These are phyloP conservation scores for Jacana jacana DNA, from an alignment of 2,113 vertebrate species.

Conservation along the genomic window DNA sequence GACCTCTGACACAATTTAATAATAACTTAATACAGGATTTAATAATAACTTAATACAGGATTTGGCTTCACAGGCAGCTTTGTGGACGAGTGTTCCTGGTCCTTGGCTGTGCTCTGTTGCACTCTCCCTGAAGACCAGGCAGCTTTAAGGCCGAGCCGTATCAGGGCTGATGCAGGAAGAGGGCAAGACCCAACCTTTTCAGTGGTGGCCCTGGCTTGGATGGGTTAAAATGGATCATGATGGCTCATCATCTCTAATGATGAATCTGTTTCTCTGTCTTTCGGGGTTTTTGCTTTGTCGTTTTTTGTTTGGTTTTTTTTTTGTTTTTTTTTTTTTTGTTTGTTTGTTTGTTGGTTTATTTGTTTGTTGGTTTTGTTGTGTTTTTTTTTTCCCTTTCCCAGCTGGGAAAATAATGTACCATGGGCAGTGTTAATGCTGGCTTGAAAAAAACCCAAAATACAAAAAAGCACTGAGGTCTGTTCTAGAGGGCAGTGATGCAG, in stretches of 20 bases:
- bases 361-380: not conserved
- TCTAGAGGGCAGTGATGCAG: not conserved
- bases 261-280: not conserved
- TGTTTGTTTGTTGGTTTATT: not conserved
- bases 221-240: not conserved
- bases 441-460: not conserved
- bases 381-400: not conserved
- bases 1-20: not conserved
- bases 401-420: not conserved
- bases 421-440: not conserved
- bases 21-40: too few relatives aligned
- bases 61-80: slow-evolving; percentile 9
- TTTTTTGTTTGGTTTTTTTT: not conserved
- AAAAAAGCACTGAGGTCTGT: not conserved
- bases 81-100: not conserved
- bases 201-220: not conserved
- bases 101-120: not conserved
- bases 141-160: not conserved
- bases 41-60: too few relatives aligned
- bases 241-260: not conserved
- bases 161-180: not conserved
- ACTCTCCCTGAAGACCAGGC: not conserved
- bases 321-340: not conserved
- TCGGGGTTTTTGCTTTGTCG: not conserved
- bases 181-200: not conserved